Evolutionary conservation across 2,888 invertebrate species (phyloP), one percentile per base, ranked within the genome.

Genomic region (Fissipunctia ypsillon): DNA sequence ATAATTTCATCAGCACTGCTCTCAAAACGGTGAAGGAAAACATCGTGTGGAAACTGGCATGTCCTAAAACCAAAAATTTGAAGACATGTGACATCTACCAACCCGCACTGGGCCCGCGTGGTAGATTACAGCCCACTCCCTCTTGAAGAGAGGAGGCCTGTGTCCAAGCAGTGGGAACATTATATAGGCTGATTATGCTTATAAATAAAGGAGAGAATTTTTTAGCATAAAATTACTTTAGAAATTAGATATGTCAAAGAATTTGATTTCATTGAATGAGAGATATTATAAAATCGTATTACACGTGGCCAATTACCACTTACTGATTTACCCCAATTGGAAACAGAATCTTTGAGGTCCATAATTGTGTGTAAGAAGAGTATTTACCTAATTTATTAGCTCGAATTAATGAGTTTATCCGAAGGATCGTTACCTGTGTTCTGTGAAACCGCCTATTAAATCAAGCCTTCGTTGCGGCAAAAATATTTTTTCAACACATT

Each of bases 351-450:
- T 35, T 69, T 31, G 25, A 25, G 10, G 12, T 25, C 22, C 28
- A 22, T 43, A 43, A 69, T 41, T 59, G 28, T 38, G n/a, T 61
- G 41, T 41, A 61, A 41, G 19, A 61, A 25, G 19, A 61, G 60
- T n/a, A 25, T 3, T 2, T 25, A 60, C 3, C 7, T 38, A 60
- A 60, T 41, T n/a, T 14, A 4, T 60, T 41, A 6, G 25, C n/a
- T 52, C n/a, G 12, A 52, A 52, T 25, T 25, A 25, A 25, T 52
- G 25, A 52, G 25, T 25, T 52, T 52, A 52, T 52, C 6, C 25
- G 50, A n/a, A n/a, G n/a, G 3, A 50, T 28, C 25, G 25, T 25
- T 22, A 3, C 48, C 25, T 35, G 31, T 19, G 19, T 25, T 25
- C 12, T 7, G 12, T 12, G 9, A 52, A 41, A 28, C 28, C 14